Evolutionary conservation across 2,113 vertebrate genomes (phyloP).

Genomic region (Diadophis punctatus): DNA sequence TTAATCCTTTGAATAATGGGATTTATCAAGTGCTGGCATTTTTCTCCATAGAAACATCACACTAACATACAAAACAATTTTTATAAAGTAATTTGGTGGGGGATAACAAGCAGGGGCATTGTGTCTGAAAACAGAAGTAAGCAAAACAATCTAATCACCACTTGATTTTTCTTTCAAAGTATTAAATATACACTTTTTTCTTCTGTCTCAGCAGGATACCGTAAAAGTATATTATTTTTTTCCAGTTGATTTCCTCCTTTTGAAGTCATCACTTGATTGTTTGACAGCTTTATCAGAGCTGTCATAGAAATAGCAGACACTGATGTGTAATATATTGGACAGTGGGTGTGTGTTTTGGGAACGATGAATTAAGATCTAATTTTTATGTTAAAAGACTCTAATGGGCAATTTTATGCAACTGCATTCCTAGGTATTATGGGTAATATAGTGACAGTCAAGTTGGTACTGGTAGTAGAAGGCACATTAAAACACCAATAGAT

Average conservation of each 20-base stretch:
- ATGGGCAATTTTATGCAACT: constrained; percentile 39
- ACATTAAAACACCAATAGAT: constrained; percentile 47
- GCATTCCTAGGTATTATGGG: constrained; percentile 15
- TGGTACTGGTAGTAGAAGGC: constrained; percentile 5
- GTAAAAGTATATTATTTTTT: constrained; percentile 51
- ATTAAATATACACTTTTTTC: constrained; percentile 46
- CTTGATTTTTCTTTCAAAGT: constrained; percentile 29
- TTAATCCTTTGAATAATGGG: constrained; percentile 3
- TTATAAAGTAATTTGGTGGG: constrained; percentile 20
- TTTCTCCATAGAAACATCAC: constrained; percentile 32
- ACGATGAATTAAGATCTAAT: constrained; percentile 36
- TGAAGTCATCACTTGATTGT: constrained; percentile 47
- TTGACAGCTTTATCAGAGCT: constrained; percentile 57
- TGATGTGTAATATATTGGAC: constrained; percentile 51
- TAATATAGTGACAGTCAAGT: constrained; percentile 45
- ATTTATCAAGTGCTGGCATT: constrained; percentile 35
- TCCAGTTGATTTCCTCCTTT: constrained; percentile 55
- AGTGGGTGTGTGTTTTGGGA: constrained; percentile 42
- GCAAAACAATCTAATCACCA: constrained; percentile 52
- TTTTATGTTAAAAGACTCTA: constrained; percentile 46
- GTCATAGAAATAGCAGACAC: constrained; percentile 51
- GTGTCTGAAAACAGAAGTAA: constrained; percentile 50
- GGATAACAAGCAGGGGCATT: constrained; percentile 51
- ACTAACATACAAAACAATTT: constrained; percentile 22
- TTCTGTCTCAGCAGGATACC: constrained; percentile 32